phyloP scores from a whole-genome alignment of 2,113 vertebrate species.

The Cyphomyrus discorhynchus region DNA sequence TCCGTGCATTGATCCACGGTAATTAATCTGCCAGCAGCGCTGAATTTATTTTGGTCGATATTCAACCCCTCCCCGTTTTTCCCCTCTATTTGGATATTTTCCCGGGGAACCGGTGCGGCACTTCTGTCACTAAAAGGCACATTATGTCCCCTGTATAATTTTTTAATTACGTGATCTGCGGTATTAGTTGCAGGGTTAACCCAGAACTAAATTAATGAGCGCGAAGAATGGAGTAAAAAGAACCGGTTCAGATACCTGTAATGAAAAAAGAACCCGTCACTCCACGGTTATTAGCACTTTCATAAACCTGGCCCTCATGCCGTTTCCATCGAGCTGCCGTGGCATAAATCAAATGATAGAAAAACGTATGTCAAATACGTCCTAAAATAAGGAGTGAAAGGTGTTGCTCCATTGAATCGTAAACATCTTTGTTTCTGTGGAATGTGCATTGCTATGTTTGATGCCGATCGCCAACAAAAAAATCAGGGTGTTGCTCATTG shows the following conservation, averaged over 20 bases:
- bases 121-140: background rate
- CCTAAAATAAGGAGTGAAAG: background rate
- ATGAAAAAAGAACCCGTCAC: background rate
- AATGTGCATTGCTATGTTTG: background rate
- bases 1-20: constrained; percentile 43
- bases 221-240: background rate
- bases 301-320: background rate
- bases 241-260: background rate
- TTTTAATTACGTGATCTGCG: background rate
- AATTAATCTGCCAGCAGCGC: constrained; percentile 42
- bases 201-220: background rate
- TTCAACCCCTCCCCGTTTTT: background rate
- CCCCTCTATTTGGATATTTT: background rate
- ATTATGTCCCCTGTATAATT: background rate
- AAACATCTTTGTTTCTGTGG: background rate
- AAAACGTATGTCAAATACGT: background rate
- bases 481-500: background rate
- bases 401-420: background rate
- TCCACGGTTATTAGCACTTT: background rate
- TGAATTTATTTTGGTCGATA: background rate
- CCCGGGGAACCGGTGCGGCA: background rate
- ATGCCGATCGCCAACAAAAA: background rate
- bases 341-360: background rate
- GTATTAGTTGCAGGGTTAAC: background rate
- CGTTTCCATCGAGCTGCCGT: background rate